Evolutionary conservation across 2,113 vertebrate species (phyloP), one percentile per base, ranked within the genome.

Genomic region (Tonatia bakeri): DNA sequence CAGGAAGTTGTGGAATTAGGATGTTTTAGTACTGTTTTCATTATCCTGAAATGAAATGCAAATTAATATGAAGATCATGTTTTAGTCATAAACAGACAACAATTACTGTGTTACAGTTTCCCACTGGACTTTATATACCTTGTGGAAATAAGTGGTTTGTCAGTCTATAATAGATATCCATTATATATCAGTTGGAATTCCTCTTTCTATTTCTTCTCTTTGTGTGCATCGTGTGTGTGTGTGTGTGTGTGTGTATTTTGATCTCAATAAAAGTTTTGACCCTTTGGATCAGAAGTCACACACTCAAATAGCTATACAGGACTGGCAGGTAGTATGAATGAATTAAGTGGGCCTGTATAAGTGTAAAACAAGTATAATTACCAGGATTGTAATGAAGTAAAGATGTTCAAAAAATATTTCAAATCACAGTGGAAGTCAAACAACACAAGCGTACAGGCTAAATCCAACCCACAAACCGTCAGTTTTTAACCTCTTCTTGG

Each of bases 11-110:
- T 94, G 40, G 89, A 81, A 47, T 85, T 90, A 96, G 94, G 96
- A 97, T 80, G 91, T 94, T 97, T 69, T 90, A 93, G 81, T 87
- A 52, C 69, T 95, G n/a, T 96, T 95, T 83, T 97, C 91, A 90
- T 97, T 97, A 96, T 97, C 97, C 98, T 98, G 97, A 89, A 98
- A 98, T 16, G 97, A 91, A 98, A 93, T 75, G 56, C 72, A 98
- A 98, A 97, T 45, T 22, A 96, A 97, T 92, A 95, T 36, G 24
- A 93, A 28, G 47, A 67, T 77, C 45, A 75, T 64, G 28, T 47
- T 75, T 90, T 92, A 56, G 59, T 96, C 28, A 86, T 38, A 43
- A 4, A 88, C 5, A 61, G 19, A 17, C 38, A 85, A 67, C 7
- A 10, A 70, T 59, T 59, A 84, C 22, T 69, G 5, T 73, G 5